These are phyloP conservation scores for Brachirus orientalis DNA, from an alignment of 2,113 vertebrate genomes.

Conservation along the genomic window DNA sequence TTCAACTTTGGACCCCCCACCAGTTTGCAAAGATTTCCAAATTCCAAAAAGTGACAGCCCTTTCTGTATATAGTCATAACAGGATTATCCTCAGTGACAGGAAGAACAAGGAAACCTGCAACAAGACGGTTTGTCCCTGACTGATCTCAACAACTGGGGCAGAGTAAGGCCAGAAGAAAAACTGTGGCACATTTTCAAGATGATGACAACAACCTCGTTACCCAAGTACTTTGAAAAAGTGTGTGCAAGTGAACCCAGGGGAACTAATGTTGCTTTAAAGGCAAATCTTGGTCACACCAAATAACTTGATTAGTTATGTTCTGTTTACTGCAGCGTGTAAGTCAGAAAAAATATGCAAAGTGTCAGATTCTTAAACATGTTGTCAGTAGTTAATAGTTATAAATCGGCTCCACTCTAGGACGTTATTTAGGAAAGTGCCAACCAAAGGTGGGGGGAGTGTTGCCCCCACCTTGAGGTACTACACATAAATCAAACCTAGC, in stretches of 20 bases:
- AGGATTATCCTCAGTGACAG: too few species aligned
- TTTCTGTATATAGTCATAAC: too few species aligned
- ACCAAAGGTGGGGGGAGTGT: background rate
- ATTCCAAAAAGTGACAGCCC: too few species aligned
- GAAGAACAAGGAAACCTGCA: too few species aligned
- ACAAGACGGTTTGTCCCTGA: too few species aligned
- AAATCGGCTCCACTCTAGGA: background rate
- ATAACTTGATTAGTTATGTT: background rate
- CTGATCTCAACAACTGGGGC: too few species aligned
- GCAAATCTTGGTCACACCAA: background rate
- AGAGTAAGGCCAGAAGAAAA: too few species aligned
- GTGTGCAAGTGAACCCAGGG: background rate
- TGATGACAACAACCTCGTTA: background rate
- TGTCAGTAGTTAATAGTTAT: background rate
- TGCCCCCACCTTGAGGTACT: background rate
- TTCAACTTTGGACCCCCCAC: too few species aligned
- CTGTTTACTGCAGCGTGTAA: background rate
- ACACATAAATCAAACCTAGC: constrained; percentile 40
- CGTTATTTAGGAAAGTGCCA: constrained; percentile 2
- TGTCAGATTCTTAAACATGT: background rate
- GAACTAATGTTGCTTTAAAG: background rate
- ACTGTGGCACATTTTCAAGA: too few species aligned
- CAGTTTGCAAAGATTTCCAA: too few species aligned
- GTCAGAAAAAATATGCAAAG: background rate
- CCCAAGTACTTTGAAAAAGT: background rate